These are phyloP conservation scores for Nephrotoma flavescens DNA, from an alignment of 2,888 invertebrate species.

Conservation along the genomic window DNA sequence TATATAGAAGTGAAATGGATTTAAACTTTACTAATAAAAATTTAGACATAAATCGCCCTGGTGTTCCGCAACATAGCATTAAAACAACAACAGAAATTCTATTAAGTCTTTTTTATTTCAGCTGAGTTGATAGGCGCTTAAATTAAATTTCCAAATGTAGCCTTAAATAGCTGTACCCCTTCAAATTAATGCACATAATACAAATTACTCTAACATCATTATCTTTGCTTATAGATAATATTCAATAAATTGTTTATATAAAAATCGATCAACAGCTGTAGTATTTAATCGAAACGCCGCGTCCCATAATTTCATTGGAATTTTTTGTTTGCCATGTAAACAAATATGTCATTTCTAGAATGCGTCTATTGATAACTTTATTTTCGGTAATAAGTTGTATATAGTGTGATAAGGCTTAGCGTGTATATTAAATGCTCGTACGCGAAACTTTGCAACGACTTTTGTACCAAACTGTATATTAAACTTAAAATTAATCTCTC, in stretches of 20 bases:
- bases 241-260: neutral
- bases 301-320: neutral
- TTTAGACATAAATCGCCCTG: no score
- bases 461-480: neutral
- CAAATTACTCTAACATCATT: neutral
- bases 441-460: neutral
- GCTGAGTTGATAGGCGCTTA: neutral
- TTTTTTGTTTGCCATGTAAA: neutral
- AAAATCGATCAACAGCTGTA: neutral
- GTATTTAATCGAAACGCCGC: neutral
- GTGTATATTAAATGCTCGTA: neutral
- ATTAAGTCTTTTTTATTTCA: no score
- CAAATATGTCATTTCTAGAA: neutral
- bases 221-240: neutral
- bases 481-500: neutral
- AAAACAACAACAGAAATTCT: no score
- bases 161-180: neutral
- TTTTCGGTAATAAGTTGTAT: neutral
- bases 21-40: no score
- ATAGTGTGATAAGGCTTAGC: neutral
- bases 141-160: neutral
- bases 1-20: no score
- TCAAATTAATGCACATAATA: neutral
- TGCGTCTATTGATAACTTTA: neutral
- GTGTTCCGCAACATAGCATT: no score